These are phyloP conservation scores for Uromys caudimaculatus DNA, from an alignment of 2,797 vertebrate genomes.

Conservation along the genomic window DNA sequence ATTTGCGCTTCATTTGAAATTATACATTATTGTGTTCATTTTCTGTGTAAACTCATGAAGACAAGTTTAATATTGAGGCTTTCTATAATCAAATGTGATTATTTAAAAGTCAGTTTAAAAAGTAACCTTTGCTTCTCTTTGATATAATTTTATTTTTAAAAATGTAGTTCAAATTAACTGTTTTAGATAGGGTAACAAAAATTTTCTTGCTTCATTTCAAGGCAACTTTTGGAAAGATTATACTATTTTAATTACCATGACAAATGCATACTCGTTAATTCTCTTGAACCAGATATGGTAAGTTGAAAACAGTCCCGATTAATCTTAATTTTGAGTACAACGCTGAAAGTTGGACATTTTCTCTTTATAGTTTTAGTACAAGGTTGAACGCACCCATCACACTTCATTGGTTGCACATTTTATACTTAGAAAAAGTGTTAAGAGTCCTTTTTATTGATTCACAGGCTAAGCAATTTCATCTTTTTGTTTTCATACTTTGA, in stretches of 20 bases:
- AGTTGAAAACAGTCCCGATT: slow-evolving; percentile 47
- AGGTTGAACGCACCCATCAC: slow-evolving; percentile 74
- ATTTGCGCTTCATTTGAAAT: neutral
- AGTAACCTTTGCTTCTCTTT: neutral
- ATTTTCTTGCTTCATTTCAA: neutral
- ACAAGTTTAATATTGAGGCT: neutral
- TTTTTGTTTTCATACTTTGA: slow-evolving; percentile 85
- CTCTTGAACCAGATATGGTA: neutral
- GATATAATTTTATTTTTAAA: neutral
- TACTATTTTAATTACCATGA: slow-evolving; percentile 10
- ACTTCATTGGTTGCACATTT: slow-evolving; percentile 82
- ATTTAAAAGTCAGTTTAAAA: neutral
- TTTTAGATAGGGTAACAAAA: neutral
- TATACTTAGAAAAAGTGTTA: slow-evolving; percentile 81
- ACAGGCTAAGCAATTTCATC: slow-evolving; percentile 81
- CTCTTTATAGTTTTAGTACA: slow-evolving; percentile 76
- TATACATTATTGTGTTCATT: neutral
- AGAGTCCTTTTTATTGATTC: slow-evolving; percentile 85
- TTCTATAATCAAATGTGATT: neutral
- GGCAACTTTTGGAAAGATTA: neutral
- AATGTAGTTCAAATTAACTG: slow-evolving; percentile 25
- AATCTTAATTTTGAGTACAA: slow-evolving; percentile 68
- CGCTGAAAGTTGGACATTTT: slow-evolving; percentile 59
- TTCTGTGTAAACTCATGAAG: neutral
- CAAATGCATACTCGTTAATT: neutral